A percentile compares a stretch with the other conserved stretches of the same genome.
Conservation (phyloP, 2,113 vertebrate genomes). For the Percina caprodes region DNA sequence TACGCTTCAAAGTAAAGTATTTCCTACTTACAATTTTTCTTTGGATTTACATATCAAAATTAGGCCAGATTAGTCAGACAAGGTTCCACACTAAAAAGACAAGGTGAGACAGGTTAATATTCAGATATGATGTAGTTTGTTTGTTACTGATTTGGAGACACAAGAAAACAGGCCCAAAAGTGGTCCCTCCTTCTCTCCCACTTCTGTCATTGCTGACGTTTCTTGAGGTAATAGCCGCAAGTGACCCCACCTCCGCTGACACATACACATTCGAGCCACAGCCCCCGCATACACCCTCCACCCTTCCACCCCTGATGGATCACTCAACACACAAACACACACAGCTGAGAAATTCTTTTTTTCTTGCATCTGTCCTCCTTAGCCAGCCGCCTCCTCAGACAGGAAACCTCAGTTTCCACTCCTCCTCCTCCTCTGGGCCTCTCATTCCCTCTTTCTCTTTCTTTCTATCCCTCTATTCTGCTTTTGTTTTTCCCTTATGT, state of each 20-base stretch:
- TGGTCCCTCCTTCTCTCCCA: constrained; percentile 28
- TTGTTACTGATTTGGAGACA: background rate
- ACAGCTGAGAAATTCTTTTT: constrained; percentile 72
- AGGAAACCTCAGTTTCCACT: constrained; percentile 87
- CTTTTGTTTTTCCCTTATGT: constrained; percentile 50
- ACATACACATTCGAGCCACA: constrained; percentile 59
- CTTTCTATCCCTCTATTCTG: constrained; percentile 42
- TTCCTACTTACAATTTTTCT: background rate
- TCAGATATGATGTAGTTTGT: background rate
- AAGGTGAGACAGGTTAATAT: background rate
- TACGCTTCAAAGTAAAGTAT: constrained; percentile 11
- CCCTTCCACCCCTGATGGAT: constrained; percentile 42
- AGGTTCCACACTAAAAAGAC: background rate
- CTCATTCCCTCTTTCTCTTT: constrained; percentile 44
- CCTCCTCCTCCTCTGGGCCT: constrained; percentile 71
- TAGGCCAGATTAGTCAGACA: constrained; percentile 5
- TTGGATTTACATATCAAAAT: constrained; percentile 20
- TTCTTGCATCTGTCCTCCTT: constrained; percentile 60
- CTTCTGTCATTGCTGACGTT: constrained; percentile 58
- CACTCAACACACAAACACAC: constrained; percentile 64
- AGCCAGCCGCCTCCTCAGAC: constrained; percentile 80
- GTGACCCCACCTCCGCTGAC: constrained; percentile 69
- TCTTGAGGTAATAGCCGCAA: constrained; percentile 49
- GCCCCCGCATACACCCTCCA: constrained; percentile 34
- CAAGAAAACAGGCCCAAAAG: constrained; percentile 33